Conservation (phyloP, 2,113 vertebrate genomes). For the Myiopsitta monachus region DNA sequence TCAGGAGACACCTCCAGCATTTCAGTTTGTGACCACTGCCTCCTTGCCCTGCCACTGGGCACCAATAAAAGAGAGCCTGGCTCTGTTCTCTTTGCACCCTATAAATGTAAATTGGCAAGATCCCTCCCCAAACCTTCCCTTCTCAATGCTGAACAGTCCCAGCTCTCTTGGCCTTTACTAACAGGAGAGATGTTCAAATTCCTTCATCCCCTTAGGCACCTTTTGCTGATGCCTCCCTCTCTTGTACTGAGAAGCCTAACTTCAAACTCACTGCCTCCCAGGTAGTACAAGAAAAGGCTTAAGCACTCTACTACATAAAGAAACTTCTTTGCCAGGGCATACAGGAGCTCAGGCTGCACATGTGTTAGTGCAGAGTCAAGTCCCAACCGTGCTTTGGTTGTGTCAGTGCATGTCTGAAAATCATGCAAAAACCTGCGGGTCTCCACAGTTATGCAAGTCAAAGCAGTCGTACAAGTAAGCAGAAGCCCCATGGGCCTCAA, state of each 20-base stretch:
- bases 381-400: background rate
- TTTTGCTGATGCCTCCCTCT: background rate
- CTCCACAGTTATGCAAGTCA: background rate
- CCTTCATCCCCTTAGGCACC: background rate
- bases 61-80: background rate
- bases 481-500: background rate
- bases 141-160: background rate
- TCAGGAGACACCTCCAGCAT: background rate
- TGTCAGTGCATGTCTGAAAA: background rate
- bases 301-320: background rate
- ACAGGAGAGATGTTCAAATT: background rate
- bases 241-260: background rate
- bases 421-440: background rate
- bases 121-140: background rate
- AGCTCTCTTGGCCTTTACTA: background rate
- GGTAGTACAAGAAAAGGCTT: background rate
- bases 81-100: background rate
- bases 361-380: background rate
- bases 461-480: background rate
- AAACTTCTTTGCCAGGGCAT: background rate
- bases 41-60: background rate
- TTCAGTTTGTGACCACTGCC: background rate
- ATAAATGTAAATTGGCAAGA: accelerated
- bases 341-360: background rate
- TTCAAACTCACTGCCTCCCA: background rate